Conservation (phyloP, 2,113 vertebrate species). For the Psophia crepitans region DNA sequence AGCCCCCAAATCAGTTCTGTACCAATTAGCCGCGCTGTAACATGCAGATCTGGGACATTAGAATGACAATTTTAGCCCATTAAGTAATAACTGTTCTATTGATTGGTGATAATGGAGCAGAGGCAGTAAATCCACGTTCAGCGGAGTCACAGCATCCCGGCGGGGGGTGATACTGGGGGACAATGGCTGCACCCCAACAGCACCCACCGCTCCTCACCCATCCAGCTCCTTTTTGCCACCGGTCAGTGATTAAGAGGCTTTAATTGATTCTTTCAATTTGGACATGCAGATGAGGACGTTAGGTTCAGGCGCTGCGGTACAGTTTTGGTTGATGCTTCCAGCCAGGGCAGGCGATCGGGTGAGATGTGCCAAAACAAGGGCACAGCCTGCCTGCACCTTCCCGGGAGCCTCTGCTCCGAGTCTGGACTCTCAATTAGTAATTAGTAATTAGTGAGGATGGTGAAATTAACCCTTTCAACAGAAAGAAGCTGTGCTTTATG, state of each 20-base stretch:
- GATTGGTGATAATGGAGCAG: constrained; percentile 69
- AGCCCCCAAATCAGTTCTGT: constrained; percentile 29
- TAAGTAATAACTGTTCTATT: constrained; percentile 69
- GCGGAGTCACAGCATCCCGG: not conserved
- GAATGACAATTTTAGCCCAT: constrained; percentile 60
- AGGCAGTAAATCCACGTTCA: not conserved
- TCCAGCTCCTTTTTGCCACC: not conserved
- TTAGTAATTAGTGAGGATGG: not conserved
- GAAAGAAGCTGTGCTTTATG: not conserved
- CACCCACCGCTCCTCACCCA: accelerated
- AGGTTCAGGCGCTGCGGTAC: accelerated
- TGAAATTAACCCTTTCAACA: not conserved
- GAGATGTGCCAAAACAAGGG: not conserved
- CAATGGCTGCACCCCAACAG: not conserved
- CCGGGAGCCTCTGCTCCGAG: not conserved
- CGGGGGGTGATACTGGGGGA: not conserved
- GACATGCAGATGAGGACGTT: accelerated
- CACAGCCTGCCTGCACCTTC: accelerated
- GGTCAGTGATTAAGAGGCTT: not conserved
- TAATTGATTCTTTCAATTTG: not conserved
- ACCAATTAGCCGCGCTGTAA: constrained; percentile 57
- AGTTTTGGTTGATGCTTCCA: not conserved
- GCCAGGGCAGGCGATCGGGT: accelerated
- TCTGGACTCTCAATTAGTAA: not conserved
- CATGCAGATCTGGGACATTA: constrained; percentile 12